phyloP scores from a whole-genome alignment of 2,113 vertebrate genomes.

The Elachura formosa region DNA sequence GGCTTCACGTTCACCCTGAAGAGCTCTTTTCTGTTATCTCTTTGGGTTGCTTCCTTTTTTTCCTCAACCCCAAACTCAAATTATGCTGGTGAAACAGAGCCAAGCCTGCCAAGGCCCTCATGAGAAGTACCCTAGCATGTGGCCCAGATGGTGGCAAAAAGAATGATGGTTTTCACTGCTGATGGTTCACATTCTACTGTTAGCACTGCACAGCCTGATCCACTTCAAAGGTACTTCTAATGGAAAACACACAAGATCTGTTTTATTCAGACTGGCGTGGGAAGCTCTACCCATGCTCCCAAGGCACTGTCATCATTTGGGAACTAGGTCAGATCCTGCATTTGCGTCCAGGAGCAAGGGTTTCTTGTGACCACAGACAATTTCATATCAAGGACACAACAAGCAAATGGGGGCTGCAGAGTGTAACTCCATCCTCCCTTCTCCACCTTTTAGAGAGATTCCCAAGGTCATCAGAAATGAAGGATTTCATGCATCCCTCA shows the following conservation, averaged over 20 bases:
- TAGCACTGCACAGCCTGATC: not conserved
- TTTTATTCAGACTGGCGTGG: not conserved
- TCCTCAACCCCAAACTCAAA: not conserved
- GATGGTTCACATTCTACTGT: not conserved
- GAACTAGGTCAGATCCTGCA: not conserved
- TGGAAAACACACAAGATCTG: not conserved
- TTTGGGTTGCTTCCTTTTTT: not conserved
- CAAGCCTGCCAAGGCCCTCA: not conserved
- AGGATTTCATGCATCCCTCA: not conserved
- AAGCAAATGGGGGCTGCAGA: not conserved
- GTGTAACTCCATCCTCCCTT: not conserved
- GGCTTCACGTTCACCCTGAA: not conserved
- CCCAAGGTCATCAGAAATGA: not conserved
- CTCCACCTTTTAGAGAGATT: not conserved
- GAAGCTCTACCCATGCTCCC: not conserved
- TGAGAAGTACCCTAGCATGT: not conserved
- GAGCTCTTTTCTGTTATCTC: not conserved
- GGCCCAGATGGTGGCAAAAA: not conserved
- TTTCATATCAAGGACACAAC: not conserved
- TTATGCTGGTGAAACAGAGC: not conserved
- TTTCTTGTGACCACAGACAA: not conserved
- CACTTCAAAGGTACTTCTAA: not conserved
- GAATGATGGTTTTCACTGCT: not conserved
- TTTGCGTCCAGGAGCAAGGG: not conserved
- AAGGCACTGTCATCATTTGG: not conserved